Evolutionary conservation across 2,888 invertebrate genomes (phyloP).

Genomic region (Heliconius aoede): DNA sequence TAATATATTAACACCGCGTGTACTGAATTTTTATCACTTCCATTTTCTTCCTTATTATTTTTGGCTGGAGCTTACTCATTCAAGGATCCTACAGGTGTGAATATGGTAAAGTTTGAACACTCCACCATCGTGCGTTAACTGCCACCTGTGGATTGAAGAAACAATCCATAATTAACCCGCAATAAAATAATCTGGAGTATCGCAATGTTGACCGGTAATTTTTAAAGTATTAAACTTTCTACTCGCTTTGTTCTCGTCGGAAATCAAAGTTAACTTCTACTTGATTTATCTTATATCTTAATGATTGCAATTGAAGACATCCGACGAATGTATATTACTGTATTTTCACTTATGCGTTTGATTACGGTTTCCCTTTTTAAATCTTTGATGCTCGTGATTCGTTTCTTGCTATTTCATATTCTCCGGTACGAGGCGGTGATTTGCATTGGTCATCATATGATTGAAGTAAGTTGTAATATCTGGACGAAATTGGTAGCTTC

Average conservation of each 20-base stretch:
- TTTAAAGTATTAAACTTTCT: slow-evolving; percentile 38
- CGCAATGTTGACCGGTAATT: slow-evolving; percentile 30
- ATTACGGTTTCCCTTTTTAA: slow-evolving; percentile 38
- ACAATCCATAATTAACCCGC: slow-evolving; percentile 18
- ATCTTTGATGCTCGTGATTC: slow-evolving; percentile 49
- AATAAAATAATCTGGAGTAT: slow-evolving; percentile 30
- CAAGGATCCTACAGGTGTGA: too few species aligned
- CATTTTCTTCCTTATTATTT: too few species aligned
- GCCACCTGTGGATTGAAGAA: neutral
- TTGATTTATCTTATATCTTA: slow-evolving; percentile 50
- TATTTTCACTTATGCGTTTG: slow-evolving; percentile 36
- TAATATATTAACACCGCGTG: too few species aligned
- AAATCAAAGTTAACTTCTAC: slow-evolving; percentile 46
- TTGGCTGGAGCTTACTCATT: too few species aligned
- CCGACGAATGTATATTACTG: slow-evolving; percentile 43
- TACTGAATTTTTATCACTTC: too few species aligned
- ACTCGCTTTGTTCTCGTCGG: slow-evolving; percentile 44
- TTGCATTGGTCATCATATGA: slow-evolving; percentile 54
- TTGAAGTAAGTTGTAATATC: slow-evolving; percentile 45
- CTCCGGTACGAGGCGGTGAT: slow-evolving; percentile 35
- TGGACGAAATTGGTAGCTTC: slow-evolving; percentile 64
- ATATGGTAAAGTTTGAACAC: neutral
- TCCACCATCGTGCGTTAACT: neutral
- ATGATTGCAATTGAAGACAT: slow-evolving; percentile 49
- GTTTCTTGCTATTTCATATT: slow-evolving; percentile 56